Evolutionary conservation across 1,140 invertebrate genomes (phyloP).

Genomic region (Dolichoris vasculosae): DNA sequence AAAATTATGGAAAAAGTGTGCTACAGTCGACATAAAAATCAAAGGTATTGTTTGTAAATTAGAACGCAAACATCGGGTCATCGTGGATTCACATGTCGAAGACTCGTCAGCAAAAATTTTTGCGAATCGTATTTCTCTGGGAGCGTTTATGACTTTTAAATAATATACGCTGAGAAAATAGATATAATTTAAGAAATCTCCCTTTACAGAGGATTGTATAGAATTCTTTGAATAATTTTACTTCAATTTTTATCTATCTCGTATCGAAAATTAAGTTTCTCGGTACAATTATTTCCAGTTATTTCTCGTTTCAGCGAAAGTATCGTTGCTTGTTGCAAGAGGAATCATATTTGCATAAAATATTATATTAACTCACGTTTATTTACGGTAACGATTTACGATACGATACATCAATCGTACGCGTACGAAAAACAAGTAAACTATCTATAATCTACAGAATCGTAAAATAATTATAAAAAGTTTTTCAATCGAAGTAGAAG

Average conservation of each 20-base stretch:
- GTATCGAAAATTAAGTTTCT: neutral
- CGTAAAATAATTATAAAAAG: too few species aligned
- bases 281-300: too few species aligned
- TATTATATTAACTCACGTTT: too few species aligned
- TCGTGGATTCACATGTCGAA: constrained; percentile 47
- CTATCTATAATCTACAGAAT: too few species aligned
- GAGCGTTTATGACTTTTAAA: neutral
- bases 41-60: constrained; percentile 54
- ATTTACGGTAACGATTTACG: too few species aligned
- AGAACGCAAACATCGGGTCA: constrained; percentile 28
- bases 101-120: constrained; percentile 38
- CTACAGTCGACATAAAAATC: neutral
- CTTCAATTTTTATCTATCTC: neutral
- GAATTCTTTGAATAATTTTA: neutral
- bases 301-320: neutral
- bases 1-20: neutral
- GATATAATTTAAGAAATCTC: neutral
- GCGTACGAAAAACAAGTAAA: too few species aligned
- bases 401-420: too few species aligned
- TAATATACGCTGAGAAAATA: neutral
- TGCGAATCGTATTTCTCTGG: constrained; percentile 7
- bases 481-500: too few species aligned
- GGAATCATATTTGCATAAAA: neutral
- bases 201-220: neutral
- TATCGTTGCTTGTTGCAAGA: neutral